phyloP scores from a whole-genome alignment of 1,140 invertebrate species.

The Pygmarrhopalites habei region DNA sequence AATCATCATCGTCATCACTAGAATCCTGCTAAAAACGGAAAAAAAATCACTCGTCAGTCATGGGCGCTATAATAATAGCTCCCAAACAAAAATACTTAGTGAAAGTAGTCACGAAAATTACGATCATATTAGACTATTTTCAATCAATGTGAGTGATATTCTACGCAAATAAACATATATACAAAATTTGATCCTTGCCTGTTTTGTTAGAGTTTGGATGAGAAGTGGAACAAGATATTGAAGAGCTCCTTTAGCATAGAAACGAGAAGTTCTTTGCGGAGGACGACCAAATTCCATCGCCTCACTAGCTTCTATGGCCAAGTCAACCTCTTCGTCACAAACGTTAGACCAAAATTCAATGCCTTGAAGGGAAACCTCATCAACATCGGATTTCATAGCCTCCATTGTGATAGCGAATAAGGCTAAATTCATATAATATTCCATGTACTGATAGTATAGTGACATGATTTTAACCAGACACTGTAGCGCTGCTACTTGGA shows the following conservation, averaged over 20 bases:
- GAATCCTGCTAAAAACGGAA: conserved; percentile 54
- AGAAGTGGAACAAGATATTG: conserved; percentile 92
- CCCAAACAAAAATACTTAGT: no score
- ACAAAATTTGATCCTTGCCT: conserved; percentile 47
- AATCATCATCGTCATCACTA: conserved; percentile 95
- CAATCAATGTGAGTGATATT: no score
- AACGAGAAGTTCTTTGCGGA: conserved; percentile 78
- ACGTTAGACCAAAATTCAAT: conserved; percentile 99
- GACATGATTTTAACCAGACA: conserved; percentile 99
- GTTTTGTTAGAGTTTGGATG: conserved; percentile 88
- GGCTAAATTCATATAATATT: conserved; percentile 95
- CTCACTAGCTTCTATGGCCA: conserved; percentile 90
- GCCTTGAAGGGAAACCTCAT: conserved; percentile 94
- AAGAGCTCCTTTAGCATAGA: conserved; percentile 93
- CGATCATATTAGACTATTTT: no score
- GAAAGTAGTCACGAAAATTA: no score
- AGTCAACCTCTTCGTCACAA: conserved; percentile 97
- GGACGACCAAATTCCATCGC: conserved; percentile 82
- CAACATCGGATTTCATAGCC: conserved; percentile 94
- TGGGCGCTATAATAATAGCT: no score
- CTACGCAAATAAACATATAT: no score
- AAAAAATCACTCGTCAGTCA: no score
- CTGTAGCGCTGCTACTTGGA: conserved; percentile 90
- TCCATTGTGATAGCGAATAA: conserved; percentile 98
- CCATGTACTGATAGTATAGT: conserved; percentile 98